phyloP scores from a whole-genome alignment of 2,113 vertebrate species.

The Sardina pilchardus region DNA sequence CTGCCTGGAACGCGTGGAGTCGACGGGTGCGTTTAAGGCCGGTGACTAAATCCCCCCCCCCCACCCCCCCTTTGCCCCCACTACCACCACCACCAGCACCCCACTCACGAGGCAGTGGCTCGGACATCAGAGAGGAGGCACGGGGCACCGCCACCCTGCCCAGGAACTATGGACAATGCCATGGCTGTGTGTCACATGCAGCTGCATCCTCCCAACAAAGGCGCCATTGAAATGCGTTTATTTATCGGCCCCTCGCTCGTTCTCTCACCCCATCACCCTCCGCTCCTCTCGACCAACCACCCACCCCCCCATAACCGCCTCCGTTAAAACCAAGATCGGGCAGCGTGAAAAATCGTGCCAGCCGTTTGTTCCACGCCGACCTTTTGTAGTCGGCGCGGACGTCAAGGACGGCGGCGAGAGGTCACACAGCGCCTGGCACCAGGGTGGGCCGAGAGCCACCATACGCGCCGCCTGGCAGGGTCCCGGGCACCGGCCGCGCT shows the following conservation, averaged over 20 bases:
- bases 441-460: not conserved
- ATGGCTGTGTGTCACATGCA: constrained; percentile 8
- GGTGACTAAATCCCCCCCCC: not conserved
- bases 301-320: not conserved
- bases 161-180: not conserved
- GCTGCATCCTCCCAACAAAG: constrained; percentile 7
- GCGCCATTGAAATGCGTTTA: constrained; percentile 6
- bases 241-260: not conserved
- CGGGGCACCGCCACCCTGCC: constrained; percentile 7
- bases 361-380: constrained; percentile 5
- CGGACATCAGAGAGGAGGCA: constrained; percentile 8
- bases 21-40: not conserved
- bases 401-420: not conserved
- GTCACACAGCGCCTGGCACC: not conserved
- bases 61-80: not conserved
- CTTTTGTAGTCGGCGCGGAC: not conserved
- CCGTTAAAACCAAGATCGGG: not conserved
- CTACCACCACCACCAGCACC: not conserved
- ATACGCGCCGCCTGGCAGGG: constrained; percentile 2
- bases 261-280: not conserved
- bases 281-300: not conserved
- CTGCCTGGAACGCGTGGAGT: not conserved
- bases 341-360: not conserved
- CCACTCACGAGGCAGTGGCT: not conserved
- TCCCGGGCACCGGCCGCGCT: not conserved